These are phyloP conservation scores for Zoanthus sociatus DNA, from an alignment of 92 coral and sea anemone genomes.

Conservation along the genomic window DNA sequence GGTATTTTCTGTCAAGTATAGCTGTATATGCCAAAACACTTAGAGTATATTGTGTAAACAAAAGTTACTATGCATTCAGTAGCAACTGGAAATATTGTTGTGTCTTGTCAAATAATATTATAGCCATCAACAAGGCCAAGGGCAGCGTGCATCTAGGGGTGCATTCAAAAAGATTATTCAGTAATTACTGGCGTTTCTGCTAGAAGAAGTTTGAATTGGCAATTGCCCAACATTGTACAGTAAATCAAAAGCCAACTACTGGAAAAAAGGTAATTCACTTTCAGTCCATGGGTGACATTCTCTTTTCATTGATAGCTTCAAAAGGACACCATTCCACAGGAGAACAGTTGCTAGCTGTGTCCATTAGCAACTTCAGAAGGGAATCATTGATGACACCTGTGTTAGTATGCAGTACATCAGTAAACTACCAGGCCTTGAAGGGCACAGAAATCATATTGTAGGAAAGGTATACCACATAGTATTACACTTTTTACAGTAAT, in stretches of 20 bases:
- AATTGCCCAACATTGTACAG: neutral
- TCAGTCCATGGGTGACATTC: conserved; percentile 6
- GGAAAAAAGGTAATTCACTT: neutral
- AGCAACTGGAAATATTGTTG: conserved; percentile 7
- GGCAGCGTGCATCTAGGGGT: neutral
- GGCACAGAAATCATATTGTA: conserved; percentile 3
- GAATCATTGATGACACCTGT: conserved; percentile 1
- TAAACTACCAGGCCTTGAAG: conserved; percentile 8
- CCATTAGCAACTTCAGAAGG: neutral
- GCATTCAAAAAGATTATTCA: neutral
- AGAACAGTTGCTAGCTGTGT: neutral
- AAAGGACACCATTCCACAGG: conserved; percentile 10
- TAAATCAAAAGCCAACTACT: conserved; percentile 14
- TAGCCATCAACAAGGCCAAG: conserved; percentile 4
- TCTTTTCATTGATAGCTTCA: neutral
- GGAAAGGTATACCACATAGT: conserved; percentile 9
- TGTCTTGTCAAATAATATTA: neutral
- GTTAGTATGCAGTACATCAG: neutral
- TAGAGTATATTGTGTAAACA: neutral
- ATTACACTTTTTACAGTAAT: neutral
- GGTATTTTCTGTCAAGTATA: neutral
- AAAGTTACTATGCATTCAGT: conserved; percentile 10
- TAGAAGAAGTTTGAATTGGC: conserved; percentile 3
- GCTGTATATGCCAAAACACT: conserved; percentile 5
- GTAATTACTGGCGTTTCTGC: conserved; percentile 4